Evolutionary conservation across 2,797 vertebrate species (phyloP).

Genomic region (Sebastes trivittatus): DNA sequence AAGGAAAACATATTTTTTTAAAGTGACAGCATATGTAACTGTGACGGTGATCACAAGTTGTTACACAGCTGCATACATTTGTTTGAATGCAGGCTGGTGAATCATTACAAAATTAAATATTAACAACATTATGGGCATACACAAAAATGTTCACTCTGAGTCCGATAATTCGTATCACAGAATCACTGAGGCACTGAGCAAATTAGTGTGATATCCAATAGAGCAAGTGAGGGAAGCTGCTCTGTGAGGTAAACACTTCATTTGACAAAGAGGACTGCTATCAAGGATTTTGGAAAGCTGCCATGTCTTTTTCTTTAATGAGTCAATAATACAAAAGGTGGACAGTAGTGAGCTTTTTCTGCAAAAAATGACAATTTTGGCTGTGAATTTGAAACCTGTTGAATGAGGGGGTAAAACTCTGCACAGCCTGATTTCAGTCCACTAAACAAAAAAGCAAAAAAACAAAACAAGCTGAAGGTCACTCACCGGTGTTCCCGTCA

Average conservation of each 20-base stretch:
- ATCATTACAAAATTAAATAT: constrained; percentile 21
- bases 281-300: constrained; percentile 27
- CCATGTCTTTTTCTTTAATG: constrained; percentile 15
- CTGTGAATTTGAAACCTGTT: constrained; percentile 62
- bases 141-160: neutral
- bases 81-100: neutral
- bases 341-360: neutral
- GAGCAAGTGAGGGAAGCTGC: constrained; percentile 10
- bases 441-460: neutral
- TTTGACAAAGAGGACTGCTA: constrained; percentile 28
- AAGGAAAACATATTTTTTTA: neutral
- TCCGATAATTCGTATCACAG: constrained; percentile 16
- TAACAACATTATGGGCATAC: neutral
- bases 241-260: constrained; percentile 43
- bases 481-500: constrained; percentile 92
- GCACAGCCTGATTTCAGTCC: constrained; percentile 4
- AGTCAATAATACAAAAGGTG: constrained; percentile 3
- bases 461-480: constrained; percentile 26
- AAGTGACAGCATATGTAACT: neutral
- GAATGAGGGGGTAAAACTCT: constrained; percentile 27
- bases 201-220: constrained; percentile 29
- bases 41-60: neutral
- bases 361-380: neutral
- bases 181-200: constrained; percentile 7
- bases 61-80: constrained; percentile 1